A percentile compares a stretch with the other conserved stretches of the same genome.
Conservation (phyloP, 1,140 invertebrate species). For the Anastrepha obliqua region DNA sequence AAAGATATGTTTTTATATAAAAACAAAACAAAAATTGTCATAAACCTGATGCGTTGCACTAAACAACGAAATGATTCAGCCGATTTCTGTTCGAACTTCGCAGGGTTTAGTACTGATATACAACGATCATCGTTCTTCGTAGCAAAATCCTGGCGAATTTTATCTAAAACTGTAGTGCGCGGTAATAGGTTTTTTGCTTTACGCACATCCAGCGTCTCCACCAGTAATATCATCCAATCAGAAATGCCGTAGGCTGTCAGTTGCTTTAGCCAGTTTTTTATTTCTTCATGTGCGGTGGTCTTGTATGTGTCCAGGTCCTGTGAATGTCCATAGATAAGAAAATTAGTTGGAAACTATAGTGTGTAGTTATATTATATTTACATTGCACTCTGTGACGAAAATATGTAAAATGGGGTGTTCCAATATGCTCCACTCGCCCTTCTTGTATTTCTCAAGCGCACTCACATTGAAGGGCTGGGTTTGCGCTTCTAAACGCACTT, state of each 20-base stretch:
- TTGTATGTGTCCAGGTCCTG: constrained; percentile 96
- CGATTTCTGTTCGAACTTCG: constrained; percentile 90
- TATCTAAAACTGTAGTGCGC: constrained; percentile 94
- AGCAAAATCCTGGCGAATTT: constrained; percentile 95
- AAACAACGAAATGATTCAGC: constrained; percentile 92
- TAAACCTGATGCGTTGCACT: constrained; percentile 81
- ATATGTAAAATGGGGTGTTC: constrained; percentile 94
- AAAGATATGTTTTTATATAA: background rate
- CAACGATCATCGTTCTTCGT: constrained; percentile 92
- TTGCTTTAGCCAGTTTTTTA: constrained; percentile 89
- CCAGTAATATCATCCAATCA: constrained; percentile 96
- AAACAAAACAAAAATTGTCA: constrained; percentile 10
- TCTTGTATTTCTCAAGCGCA: constrained; percentile 79
- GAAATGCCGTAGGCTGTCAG: constrained; percentile 84
- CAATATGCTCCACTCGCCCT: constrained; percentile 82
- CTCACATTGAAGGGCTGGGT: constrained; percentile 89
- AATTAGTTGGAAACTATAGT: background rate
- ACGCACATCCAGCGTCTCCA: constrained; percentile 93
- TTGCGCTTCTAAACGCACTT: constrained; percentile 88
- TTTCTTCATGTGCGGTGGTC: constrained; percentile 87
- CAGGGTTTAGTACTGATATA: constrained; percentile 92
- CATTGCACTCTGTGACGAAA: constrained; percentile 95
- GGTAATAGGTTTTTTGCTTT: constrained; percentile 94
- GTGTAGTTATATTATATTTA: constrained; percentile 75
- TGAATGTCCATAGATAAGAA: constrained; percentile 9